These are phyloP conservation scores for Syrmaticus mikado DNA, from an alignment of 2,113 vertebrate species.

Conservation along the genomic window DNA sequence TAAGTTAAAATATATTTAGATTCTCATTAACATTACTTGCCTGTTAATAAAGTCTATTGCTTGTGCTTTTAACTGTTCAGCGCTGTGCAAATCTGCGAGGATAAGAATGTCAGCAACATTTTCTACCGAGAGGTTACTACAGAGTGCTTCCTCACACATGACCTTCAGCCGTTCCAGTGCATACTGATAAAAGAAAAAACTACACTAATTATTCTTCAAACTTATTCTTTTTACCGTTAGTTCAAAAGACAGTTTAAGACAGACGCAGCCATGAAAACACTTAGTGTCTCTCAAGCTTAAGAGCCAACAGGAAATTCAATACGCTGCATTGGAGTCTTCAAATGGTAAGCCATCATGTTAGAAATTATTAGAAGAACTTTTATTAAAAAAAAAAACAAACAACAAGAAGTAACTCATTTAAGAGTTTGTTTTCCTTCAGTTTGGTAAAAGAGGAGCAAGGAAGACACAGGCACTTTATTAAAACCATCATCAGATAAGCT, in stretches of 20 bases:
- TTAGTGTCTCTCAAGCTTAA: background rate
- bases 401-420: background rate
- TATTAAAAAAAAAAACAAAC: too few species aligned
- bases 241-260: background rate
- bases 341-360: too few species aligned
- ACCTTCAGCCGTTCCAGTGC: slow-evolving; percentile 99
- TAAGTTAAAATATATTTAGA: background rate
- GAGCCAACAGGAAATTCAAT: too few species aligned
- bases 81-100: slow-evolving; percentile 99
- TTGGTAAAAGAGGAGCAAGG: background rate
- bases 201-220: slow-evolving; percentile 60
- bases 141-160: slow-evolving; percentile 99
- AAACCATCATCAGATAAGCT: background rate
- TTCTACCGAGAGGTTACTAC: slow-evolving; percentile 98
- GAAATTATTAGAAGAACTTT: too few species aligned
- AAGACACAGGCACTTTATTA: background rate
- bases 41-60: slow-evolving; percentile 99
- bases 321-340: too few species aligned
- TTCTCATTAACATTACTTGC: slow-evolving; percentile 79
- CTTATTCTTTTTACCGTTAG: background rate
- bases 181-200: slow-evolving; percentile 85
- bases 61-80: slow-evolving; percentile 99
- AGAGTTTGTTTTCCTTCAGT: background rate
- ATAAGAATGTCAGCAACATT: slow-evolving; percentile 99
- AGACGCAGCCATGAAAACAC: background rate